Percentiles rank a stretch among this genome's conserved stretches.
These are phyloP conservation scores for Panthera uncia DNA, from an alignment of 2,113 vertebrate genomes.

Conservation along the genomic window DNA sequence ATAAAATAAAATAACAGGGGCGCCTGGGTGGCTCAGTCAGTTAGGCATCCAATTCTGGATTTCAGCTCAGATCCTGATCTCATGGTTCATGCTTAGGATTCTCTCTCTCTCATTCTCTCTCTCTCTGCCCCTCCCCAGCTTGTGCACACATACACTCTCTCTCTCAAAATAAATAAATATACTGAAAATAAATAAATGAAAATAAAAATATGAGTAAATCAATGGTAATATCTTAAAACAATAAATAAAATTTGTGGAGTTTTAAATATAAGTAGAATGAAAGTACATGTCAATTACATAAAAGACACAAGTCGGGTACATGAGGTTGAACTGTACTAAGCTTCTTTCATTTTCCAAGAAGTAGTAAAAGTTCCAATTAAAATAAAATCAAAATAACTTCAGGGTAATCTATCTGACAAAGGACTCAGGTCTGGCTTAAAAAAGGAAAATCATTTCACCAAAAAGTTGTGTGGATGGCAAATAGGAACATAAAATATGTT, in stretches of 20 bases:
- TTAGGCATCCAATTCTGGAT: too few relatives aligned
- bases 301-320: background rate
- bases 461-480: background rate
- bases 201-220: background rate
- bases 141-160: too few relatives aligned
- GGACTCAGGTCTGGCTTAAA: background rate
- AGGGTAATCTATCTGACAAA: background rate
- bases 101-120: too few relatives aligned
- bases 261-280: background rate
- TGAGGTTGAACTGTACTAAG: background rate
- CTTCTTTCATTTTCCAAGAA: background rate
- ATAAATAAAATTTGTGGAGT: background rate
- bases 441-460: background rate
- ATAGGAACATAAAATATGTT: background rate
- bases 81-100: too few relatives aligned
- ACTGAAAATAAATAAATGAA: background rate
- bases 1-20: too few relatives aligned
- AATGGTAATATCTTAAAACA: background rate
- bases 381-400: background rate
- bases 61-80: too few relatives aligned
- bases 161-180: too few relatives aligned
- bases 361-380: background rate
- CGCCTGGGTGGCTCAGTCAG: too few relatives aligned
- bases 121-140: too few relatives aligned
- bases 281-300: background rate